Conservation (phyloP, 2,888 invertebrate genomes). For the Agrotis exclamationis region DNA sequence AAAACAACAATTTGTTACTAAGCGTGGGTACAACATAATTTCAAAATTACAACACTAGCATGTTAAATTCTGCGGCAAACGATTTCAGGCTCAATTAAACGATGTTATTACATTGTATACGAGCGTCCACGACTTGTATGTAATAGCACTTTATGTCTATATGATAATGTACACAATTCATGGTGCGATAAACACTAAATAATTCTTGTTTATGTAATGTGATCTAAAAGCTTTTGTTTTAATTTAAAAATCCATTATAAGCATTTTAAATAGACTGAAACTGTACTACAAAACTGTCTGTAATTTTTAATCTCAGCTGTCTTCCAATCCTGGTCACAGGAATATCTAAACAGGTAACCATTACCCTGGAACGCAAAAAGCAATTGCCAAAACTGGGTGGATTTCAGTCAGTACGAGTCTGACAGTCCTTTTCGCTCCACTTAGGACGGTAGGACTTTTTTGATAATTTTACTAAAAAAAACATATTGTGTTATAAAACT, state of each 20-base stretch:
- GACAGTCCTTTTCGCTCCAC: too few species aligned
- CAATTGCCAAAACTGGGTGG: too few species aligned
- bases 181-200: constrained; percentile 24
- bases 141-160: constrained; percentile 18
- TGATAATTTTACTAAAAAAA: too few species aligned
- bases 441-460: too few species aligned
- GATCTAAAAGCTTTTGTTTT: constrained; percentile 14
- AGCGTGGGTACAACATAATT: constrained; percentile 21
- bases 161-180: constrained; percentile 15
- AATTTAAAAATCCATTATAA: neutral
- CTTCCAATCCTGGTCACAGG: too few species aligned
- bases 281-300: too few species aligned
- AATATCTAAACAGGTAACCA: too few species aligned
- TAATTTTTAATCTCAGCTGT: too few species aligned
- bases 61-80: constrained; percentile 34
- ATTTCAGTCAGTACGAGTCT: too few species aligned
- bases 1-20: constrained; percentile 2
- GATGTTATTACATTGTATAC: constrained; percentile 27
- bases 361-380: too few species aligned
- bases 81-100: constrained; percentile 46
- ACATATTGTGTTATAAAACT: too few species aligned
- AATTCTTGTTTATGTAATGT: constrained; percentile 20
- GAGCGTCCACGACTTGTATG: constrained; percentile 15
- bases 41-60: constrained; percentile 14
- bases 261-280: neutral